Evolutionary conservation across 2,888 invertebrate genomes (phyloP).

Genomic region (Bellardia pandia): DNA sequence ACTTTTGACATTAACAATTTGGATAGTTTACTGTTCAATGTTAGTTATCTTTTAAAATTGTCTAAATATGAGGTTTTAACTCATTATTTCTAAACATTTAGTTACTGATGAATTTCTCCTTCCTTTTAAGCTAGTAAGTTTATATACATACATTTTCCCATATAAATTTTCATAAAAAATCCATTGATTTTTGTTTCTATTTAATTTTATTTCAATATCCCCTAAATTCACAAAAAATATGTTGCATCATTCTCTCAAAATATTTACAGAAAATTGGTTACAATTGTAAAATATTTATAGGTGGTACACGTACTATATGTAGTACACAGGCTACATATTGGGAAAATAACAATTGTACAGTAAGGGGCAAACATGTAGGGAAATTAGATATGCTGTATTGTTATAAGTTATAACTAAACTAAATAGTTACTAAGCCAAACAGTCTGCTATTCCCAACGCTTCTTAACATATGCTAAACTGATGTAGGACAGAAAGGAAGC

Average conservation of each 20-base stretch:
- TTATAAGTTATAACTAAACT: no score
- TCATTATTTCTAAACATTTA: background rate
- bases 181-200: conserved; percentile 25
- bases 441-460: no score
- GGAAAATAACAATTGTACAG: conserved; percentile 31
- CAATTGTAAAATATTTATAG: conserved; percentile 52
- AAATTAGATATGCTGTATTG: background rate
- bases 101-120: background rate
- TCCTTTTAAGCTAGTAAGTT: background rate
- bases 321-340: background rate
- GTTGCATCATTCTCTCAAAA: conserved; percentile 63
- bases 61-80: no score
- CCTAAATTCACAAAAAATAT: background rate
- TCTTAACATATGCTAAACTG: no score
- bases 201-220: conserved; percentile 25
- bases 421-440: no score
- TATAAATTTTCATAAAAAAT: conserved; percentile 58
- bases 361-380: background rate
- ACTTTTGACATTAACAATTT: no score
- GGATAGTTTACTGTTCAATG: no score
- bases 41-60: no score
- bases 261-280: conserved; percentile 59
- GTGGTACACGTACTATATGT: conserved; percentile 27
- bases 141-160: background rate
- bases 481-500: no score